phyloP scores from a whole-genome alignment of 2,113 vertebrate species.

The Nothobranchius furzeri region DNA sequence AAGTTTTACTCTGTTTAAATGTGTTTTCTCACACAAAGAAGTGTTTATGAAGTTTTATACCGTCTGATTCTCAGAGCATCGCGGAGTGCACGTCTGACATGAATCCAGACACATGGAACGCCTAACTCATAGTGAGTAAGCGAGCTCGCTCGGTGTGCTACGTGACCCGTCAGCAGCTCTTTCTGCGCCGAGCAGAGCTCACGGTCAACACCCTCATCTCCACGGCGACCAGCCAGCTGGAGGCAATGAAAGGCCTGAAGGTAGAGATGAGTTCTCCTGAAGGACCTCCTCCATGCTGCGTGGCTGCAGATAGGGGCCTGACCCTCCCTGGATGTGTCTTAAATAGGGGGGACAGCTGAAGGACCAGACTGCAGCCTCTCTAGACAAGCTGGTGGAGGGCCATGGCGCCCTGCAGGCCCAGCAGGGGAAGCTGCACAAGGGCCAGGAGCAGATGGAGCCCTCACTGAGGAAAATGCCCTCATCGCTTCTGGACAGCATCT shows the following conservation, averaged over 20 bases:
- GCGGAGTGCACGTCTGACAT: slow-evolving; percentile 81
- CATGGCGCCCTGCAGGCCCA: slow-evolving; percentile 77
- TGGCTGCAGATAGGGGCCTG: neutral
- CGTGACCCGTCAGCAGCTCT: slow-evolving; percentile 82
- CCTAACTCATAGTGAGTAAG: slow-evolving; percentile 87
- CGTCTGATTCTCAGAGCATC: slow-evolving; percentile 66
- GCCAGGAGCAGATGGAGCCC: slow-evolving; percentile 76
- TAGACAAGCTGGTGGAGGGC: slow-evolving; percentile 76
- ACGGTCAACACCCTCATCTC: slow-evolving; percentile 82
- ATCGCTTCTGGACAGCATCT: slow-evolving; percentile 71
- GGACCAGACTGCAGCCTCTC: slow-evolving; percentile 68
- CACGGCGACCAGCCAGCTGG: slow-evolving; percentile 79
- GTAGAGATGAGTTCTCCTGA: slow-evolving; percentile 36
- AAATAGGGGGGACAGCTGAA: slow-evolving; percentile 80
- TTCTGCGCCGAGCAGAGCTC: slow-evolving; percentile 77
- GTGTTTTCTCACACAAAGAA: neutral
- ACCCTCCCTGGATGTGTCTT: neutral
- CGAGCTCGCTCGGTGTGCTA: slow-evolving; percentile 83
- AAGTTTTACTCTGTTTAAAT: neutral
- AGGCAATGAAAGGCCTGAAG: slow-evolving; percentile 82
- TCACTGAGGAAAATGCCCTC: slow-evolving; percentile 80
- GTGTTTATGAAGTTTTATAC: neutral
- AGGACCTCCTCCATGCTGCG: neutral
- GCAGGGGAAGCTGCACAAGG: slow-evolving; percentile 75
- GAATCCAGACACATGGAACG: slow-evolving; percentile 85